Conservation (phyloP, 2,113 vertebrate species). For the Falcunculus frontatus region DNA sequence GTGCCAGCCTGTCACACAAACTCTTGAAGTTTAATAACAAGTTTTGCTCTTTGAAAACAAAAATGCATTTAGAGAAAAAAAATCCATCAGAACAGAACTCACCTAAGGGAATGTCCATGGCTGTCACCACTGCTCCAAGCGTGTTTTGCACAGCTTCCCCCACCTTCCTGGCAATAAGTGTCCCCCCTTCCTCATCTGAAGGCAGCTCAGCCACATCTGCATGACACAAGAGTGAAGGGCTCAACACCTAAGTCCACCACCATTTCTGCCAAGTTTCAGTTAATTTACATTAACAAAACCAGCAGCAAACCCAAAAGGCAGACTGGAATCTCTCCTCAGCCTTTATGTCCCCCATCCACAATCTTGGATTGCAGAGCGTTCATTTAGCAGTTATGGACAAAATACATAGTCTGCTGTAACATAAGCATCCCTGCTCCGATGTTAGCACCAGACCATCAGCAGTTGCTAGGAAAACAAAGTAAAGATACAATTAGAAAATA, state of each 20-base stretch:
- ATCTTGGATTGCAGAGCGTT: background rate
- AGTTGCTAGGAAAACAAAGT: background rate
- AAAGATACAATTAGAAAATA: background rate
- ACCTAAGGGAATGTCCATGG: slow-evolving; percentile 97
- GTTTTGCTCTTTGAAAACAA: background rate
- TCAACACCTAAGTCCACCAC: background rate
- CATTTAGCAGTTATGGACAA: background rate
- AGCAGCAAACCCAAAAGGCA: background rate
- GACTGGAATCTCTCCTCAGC: background rate
- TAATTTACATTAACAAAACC: background rate
- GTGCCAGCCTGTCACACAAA: background rate
- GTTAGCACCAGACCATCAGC: background rate
- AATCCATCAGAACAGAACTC: slow-evolving; percentile 18
- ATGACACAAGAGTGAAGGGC: background rate
- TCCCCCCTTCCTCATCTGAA: slow-evolving; percentile 90
- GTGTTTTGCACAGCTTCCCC: slow-evolving; percentile 97
- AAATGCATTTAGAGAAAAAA: background rate
- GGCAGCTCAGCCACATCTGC: slow-evolving; percentile 84
- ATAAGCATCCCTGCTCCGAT: background rate
- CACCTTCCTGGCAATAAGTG: slow-evolving; percentile 93
- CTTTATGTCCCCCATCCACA: background rate
- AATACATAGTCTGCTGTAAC: background rate
- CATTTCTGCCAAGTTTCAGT: background rate
- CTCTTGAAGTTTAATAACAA: background rate
- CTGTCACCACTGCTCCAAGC: slow-evolving; percentile 91